Percentiles rank a stretch among this genome's conserved stretches.
phyloP scores from a whole-genome alignment of 2,113 vertebrate species.

The Psammodynastes pulverulentus region DNA sequence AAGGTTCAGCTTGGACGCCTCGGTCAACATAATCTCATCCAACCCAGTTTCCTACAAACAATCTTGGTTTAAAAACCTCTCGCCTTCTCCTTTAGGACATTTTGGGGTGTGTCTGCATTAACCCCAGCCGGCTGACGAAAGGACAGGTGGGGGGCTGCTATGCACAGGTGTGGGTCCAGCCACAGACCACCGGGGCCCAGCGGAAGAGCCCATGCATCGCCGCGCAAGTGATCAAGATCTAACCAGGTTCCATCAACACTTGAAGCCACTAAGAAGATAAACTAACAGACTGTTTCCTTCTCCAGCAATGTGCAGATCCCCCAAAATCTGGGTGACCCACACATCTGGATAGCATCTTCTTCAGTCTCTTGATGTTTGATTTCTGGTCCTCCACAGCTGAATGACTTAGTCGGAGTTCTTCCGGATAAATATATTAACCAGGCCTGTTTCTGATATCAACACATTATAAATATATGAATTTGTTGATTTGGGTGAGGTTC shows the following conservation, averaged over 20 bases:
- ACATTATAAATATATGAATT: background rate
- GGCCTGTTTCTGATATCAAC: background rate
- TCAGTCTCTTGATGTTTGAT: background rate
- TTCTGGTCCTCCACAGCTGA: background rate
- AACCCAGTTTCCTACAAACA: background rate
- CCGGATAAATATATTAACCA: too few species aligned
- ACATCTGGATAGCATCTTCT: background rate
- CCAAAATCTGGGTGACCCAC: background rate
- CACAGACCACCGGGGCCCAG: background rate
- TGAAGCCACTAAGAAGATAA: background rate
- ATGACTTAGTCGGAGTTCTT: too few species aligned
- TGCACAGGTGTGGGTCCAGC: slow-evolving; percentile 72
- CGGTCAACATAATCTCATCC: background rate
- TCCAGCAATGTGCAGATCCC: too few species aligned
- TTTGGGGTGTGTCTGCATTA: slow-evolving; percentile 86
- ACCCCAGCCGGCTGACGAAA: slow-evolving; percentile 90
- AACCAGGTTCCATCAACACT: background rate
- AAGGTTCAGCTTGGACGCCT: background rate
- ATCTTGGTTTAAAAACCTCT: background rate
- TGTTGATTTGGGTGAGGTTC: background rate
- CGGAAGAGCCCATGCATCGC: slow-evolving; percentile 74
- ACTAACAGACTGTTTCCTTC: too few species aligned
- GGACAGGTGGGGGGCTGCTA: slow-evolving; percentile 92
- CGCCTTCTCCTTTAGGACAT: slow-evolving; percentile 73
- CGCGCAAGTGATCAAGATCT: slow-evolving; percentile 87